Evolutionary conservation across 2,113 vertebrate genomes (phyloP).

Genomic region (Elaphurus davidianus): DNA sequence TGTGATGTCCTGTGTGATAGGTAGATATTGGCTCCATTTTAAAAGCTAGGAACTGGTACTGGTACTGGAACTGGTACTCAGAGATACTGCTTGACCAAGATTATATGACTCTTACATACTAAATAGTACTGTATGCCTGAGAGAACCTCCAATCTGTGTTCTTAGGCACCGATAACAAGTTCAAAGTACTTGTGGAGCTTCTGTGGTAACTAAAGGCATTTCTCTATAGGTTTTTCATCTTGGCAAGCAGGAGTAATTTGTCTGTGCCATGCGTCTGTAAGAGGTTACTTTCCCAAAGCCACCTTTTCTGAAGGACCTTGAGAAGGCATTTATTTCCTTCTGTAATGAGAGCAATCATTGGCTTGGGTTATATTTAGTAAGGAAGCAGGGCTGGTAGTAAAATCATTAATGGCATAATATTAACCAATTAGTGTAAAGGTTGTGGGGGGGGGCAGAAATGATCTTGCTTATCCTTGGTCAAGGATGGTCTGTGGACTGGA

Average conservation of each 20-base stretch:
- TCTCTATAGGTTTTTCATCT: background rate
- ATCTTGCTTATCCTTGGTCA: background rate
- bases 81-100: background rate
- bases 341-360: background rate
- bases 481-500: background rate
- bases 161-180: background rate
- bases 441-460: background rate
- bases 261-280: background rate
- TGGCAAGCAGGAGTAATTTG: background rate
- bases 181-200: background rate
- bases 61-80: background rate
- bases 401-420: constrained; percentile 24
- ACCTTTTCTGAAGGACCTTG: background rate
- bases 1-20: background rate
- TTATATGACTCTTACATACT: background rate
- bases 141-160: background rate
- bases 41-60: background rate
- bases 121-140: background rate
- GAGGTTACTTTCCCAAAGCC: background rate
- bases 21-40: background rate
- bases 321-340: constrained; percentile 16
- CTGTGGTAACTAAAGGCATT: background rate
- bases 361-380: constrained; percentile 3
- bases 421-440: background rate
- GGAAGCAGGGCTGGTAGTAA: background rate